Evolutionary conservation across 2,797 vertebrate species (phyloP).

Genomic region (Muscicapa comitata): DNA sequence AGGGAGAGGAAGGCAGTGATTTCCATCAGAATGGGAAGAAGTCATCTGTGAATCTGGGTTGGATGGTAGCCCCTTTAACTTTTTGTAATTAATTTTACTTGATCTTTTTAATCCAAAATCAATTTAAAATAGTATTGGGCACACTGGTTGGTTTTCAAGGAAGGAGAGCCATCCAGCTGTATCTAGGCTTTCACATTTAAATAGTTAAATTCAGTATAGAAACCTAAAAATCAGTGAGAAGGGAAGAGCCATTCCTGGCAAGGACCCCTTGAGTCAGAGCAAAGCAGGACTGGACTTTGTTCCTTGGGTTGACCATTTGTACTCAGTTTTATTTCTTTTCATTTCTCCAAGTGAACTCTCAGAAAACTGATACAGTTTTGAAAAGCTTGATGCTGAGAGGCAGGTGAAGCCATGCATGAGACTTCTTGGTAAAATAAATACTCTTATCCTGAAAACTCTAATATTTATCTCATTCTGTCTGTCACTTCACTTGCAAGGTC

Average conservation of each 20-base stretch:
- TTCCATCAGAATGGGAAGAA: neutral
- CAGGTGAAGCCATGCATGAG: constrained; percentile 66
- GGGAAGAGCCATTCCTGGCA: constrained; percentile 1
- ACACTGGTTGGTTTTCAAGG: neutral
- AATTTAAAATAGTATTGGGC: accelerated
- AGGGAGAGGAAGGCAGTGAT: neutral
- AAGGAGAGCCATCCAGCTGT: neutral
- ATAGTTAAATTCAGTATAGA: neutral
- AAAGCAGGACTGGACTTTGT: constrained; percentile 1
- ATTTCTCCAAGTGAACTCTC: constrained; percentile 31
- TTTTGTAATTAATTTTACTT: neutral
- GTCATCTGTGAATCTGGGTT: neutral
- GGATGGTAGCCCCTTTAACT: neutral
- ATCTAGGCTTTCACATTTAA: neutral
- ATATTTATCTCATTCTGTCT: constrained; percentile 69
- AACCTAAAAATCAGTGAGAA: neutral
- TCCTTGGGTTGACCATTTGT: constrained; percentile 12
- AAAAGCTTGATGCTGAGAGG: constrained; percentile 46
- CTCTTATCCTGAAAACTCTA: constrained; percentile 62
- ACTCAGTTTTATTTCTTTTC: constrained; percentile 44
- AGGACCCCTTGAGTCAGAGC: neutral
- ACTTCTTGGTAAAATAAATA: constrained; percentile 57
- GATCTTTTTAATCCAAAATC: neutral
- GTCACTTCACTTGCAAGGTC: constrained; percentile 48
- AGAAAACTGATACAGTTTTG: constrained; percentile 37